Conservation (phyloP, 2,113 vertebrate species). For the Leptodactylus fuscus region DNA sequence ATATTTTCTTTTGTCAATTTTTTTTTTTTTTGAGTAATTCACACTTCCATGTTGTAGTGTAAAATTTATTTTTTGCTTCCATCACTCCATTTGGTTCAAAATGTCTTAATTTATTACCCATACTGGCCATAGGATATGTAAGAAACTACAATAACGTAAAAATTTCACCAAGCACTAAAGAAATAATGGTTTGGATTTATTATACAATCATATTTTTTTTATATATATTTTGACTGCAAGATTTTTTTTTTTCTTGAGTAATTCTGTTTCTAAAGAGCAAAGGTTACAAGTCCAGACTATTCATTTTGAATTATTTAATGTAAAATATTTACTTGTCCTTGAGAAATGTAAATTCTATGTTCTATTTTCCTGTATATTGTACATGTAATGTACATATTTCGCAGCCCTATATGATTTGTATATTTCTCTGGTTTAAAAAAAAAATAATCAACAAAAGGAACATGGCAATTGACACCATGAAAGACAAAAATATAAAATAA, state of each 20-base stretch:
- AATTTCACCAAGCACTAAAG: constrained; percentile 77
- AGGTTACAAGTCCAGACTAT: constrained; percentile 76
- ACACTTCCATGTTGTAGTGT: neutral
- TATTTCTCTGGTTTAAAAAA: constrained; percentile 81
- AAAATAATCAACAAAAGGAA: constrained; percentile 61
- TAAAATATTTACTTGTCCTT: constrained; percentile 82
- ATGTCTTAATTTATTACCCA: constrained; percentile 80
- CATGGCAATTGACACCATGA: constrained; percentile 78
- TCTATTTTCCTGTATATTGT: constrained; percentile 74
- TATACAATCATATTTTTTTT: constrained; percentile 67
- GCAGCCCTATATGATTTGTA: constrained; percentile 81
- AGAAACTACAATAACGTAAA: constrained; percentile 72
- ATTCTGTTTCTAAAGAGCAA: constrained; percentile 72
- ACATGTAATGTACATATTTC: constrained; percentile 87
- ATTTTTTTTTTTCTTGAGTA: constrained; percentile 72
- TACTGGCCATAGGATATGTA: constrained; percentile 68
- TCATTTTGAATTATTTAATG: constrained; percentile 83
- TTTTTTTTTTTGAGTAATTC: neutral
- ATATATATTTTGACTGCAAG: constrained; percentile 73
- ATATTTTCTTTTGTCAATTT: neutral
- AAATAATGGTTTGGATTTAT: constrained; percentile 58
- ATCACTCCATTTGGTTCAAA: constrained; percentile 50
- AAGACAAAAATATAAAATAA: constrained; percentile 79
- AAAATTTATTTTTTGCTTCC: neutral
- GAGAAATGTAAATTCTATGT: constrained; percentile 82